Evolutionary conservation across 2,113 vertebrate species (phyloP).

Genomic region (Entomyzon cyanotis): DNA sequence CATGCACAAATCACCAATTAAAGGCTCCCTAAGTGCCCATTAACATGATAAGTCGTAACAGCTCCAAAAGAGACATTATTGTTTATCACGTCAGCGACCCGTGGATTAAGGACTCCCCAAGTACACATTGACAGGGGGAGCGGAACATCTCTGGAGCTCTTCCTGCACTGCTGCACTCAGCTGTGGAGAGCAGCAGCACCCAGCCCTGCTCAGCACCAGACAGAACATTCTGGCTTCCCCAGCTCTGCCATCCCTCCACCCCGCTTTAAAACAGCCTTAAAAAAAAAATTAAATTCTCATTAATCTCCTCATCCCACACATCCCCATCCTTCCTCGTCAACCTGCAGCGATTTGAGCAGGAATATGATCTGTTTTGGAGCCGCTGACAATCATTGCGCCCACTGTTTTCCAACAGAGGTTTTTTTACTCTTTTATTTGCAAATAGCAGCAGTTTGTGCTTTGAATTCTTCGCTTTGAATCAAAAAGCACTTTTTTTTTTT

Average conservation of each 20-base stretch:
- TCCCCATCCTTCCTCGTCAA: neutral
- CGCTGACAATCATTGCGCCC: neutral
- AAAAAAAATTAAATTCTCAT: neutral
- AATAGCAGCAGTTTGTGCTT: neutral
- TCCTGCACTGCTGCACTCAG: neutral
- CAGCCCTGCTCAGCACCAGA: neutral
- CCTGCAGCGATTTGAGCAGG: neutral
- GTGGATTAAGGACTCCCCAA: slow-evolving; percentile 68
- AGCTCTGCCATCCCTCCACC: neutral
- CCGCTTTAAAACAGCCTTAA: neutral
- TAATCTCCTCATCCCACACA: neutral
- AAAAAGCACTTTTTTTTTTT: neutral
- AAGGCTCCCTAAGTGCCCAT: slow-evolving; percentile 65
- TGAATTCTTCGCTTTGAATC: neutral
- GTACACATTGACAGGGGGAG: slow-evolving; percentile 53
- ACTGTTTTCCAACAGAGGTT: neutral
- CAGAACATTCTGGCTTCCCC: neutral
- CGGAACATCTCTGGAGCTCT: neutral
- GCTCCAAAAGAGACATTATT: slow-evolving; percentile 69
- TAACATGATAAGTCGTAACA: slow-evolving; percentile 66
- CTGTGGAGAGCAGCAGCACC: slow-evolving; percentile 1
- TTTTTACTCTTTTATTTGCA: neutral
- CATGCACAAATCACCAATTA: slow-evolving; percentile 74
- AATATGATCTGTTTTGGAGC: neutral
- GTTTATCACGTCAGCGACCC: slow-evolving; percentile 68